Conservation (phyloP, 2,888 invertebrate genomes). For the Conchocele bisecta region DNA sequence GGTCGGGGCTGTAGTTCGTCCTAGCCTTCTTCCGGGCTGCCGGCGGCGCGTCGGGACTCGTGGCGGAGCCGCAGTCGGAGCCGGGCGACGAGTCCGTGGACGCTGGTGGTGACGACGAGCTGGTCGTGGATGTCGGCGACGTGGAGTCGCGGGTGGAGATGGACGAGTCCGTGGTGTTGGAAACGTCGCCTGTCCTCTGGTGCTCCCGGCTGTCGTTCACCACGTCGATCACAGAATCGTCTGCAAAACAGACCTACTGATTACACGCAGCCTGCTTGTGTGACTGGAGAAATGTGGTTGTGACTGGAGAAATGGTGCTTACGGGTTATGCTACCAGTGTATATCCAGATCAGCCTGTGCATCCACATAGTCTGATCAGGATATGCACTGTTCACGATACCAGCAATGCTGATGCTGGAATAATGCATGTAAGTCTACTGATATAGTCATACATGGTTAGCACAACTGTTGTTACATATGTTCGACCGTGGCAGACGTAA, state of each 20-base stretch:
- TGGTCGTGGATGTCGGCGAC: background rate
- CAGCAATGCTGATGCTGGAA: too few species aligned
- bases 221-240: conserved; percentile 50
- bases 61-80: background rate
- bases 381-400: too few species aligned
- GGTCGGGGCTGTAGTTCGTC: conserved; percentile 14
- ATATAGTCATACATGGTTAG: too few species aligned
- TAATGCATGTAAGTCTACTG: too few species aligned
- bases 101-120: background rate
- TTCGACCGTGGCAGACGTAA: too few species aligned
- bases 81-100: background rate
- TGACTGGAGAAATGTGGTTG: too few species aligned
- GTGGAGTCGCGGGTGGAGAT: conserved; percentile 49
- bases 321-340: too few species aligned
- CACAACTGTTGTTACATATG: too few species aligned
- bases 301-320: too few species aligned
- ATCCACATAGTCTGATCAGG: too few species aligned
- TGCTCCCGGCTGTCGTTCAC: conserved; percentile 51
- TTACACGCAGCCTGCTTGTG: too few species aligned
- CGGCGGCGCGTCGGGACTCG: background rate
- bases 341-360: too few species aligned
- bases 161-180: conserved; percentile 59
- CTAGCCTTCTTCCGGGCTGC: background rate
- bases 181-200: conserved; percentile 30
- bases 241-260: conserved; percentile 23